phyloP scores from a whole-genome alignment of 2,888 invertebrate species.

The Hipparchia semele region DNA sequence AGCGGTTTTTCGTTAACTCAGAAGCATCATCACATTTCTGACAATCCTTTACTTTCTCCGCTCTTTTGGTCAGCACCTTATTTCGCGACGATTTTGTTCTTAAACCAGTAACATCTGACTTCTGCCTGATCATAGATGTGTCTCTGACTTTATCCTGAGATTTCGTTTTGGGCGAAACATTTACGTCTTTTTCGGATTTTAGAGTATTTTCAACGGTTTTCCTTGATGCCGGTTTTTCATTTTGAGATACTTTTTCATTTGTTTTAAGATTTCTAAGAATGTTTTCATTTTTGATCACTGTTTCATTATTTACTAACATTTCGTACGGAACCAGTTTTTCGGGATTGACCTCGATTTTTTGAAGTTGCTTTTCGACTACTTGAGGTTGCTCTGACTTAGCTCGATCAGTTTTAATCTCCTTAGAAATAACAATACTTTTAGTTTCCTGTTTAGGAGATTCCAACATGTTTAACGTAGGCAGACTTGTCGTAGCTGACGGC shows the following conservation, averaged over 20 bases:
- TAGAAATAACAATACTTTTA: slow-evolving; percentile 52
- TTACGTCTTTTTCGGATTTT: slow-evolving; percentile 47
- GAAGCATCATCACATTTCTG: slow-evolving; percentile 52
- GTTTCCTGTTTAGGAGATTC: slow-evolving; percentile 76
- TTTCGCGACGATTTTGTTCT: slow-evolving; percentile 71
- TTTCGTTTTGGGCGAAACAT: slow-evolving; percentile 50
- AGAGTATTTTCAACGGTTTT: slow-evolving; percentile 35
- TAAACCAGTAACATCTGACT: slow-evolving; percentile 84
- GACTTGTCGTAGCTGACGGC: slow-evolving; percentile 91
- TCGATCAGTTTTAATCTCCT: slow-evolving; percentile 54
- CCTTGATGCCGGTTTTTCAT: neutral
- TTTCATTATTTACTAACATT: slow-evolving; percentile 6
- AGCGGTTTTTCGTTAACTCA: slow-evolving; percentile 68
- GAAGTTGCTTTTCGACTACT: slow-evolving; percentile 38
- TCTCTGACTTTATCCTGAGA: slow-evolving; percentile 62
- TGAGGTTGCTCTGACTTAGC: slow-evolving; percentile 74
- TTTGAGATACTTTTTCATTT: neutral
- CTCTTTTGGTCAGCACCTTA: slow-evolving; percentile 60
- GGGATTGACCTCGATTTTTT: slow-evolving; percentile 18
- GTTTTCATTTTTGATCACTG: slow-evolving; percentile 3
- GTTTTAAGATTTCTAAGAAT: neutral
- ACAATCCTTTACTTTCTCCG: slow-evolving; percentile 60
- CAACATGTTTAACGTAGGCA: slow-evolving; percentile 87
- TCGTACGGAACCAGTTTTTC: slow-evolving; percentile 14
- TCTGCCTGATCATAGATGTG: slow-evolving; percentile 78